Base-by-base conservation (phyloP, 1,140 invertebrate genomes). In the Medauroidea extradentata region DNA sequence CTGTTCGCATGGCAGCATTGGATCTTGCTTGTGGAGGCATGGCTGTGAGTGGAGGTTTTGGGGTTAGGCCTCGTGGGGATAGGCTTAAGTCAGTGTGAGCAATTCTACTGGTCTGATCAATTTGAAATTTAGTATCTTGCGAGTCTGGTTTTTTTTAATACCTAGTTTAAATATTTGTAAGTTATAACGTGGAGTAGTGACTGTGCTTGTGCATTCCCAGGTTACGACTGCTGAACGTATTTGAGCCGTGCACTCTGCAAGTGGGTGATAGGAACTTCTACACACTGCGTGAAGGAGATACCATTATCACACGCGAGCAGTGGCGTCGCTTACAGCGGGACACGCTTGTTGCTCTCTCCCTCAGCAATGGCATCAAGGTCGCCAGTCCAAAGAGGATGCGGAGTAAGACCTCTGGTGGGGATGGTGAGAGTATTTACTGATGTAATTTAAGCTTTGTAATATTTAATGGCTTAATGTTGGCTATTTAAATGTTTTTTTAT, bases 181-280 rank as follows among this genome's bases (percentile, higher is more conserved):
- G n/a, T n/a, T n/a, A n/a, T n/a, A n/a, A n/a, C n/a, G n/a, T n/a
- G 5, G 29, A 11, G 29, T 34, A 34, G 5, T 34, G 5, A 34
- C 29, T 34, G 29, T 11, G 4, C 11, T 34, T 63, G 18, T 56
- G 60, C 16, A 61, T 44, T 59, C 57, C 67, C 66, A 83, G 87
- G 61, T 70, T 94, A 1, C 88, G 89, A 66, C 78, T 88, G 46
- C 75, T 94, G 23, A 93, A 93, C 71, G 85, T 92, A 19, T 94
- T 94, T 69, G 88, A 91, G 66, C 87, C 90, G n/a, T 93, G 90
- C 69, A 91, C 89, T 44, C 79, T 92, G 44, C 91, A 94, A 79
- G 86, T 95, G 38, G 91, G 91, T 44, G 91, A 95, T 76, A 81
- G 89, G 60, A 89, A 87, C 67, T 83, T 81, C 65, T 88, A 88